Evolutionary conservation across 2,113 vertebrate species (phyloP).

Genomic region (Barbus barbus): DNA sequence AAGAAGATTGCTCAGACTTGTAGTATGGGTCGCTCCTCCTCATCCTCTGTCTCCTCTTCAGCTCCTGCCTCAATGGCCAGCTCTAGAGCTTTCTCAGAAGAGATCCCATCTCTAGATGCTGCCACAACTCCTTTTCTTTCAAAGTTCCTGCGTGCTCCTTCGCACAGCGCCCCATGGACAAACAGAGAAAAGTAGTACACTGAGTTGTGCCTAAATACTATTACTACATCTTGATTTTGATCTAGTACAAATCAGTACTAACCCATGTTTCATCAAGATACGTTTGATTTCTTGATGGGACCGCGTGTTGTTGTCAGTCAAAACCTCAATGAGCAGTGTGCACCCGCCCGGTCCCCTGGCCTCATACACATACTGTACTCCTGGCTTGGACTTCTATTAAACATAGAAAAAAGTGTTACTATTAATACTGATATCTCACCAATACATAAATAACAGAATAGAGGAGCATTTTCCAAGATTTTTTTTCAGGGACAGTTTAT

Average conservation of each 20-base stretch:
- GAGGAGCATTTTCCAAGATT: not conserved
- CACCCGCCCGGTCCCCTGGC: slow-evolving; percentile 83
- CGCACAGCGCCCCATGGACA: slow-evolving; percentile 68
- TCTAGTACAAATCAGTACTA: slow-evolving; percentile 21
- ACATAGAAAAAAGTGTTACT: not conserved
- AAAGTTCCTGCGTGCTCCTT: slow-evolving; percentile 78
- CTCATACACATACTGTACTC: slow-evolving; percentile 71
- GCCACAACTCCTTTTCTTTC: slow-evolving; percentile 78
- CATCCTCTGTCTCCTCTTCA: slow-evolving; percentile 80
- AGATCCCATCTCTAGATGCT: slow-evolving; percentile 67
- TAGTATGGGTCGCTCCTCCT: slow-evolving; percentile 79
- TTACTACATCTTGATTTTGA: not conserved
- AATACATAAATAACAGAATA: not conserved
- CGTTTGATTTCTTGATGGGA: slow-evolving; percentile 73
- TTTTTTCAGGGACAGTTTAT: not conserved
- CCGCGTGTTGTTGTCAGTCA: slow-evolving; percentile 79
- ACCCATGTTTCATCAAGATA: slow-evolving; percentile 81
- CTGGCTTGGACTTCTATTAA: slow-evolving; percentile 76
- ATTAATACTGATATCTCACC: not conserved
- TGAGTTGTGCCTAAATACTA: not conserved
- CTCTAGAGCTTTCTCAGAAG: slow-evolving; percentile 80
- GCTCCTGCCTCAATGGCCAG: slow-evolving; percentile 86
- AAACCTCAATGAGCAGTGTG: slow-evolving; percentile 80
- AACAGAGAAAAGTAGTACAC: not conserved
- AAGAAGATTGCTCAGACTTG: slow-evolving; percentile 71